A percentile compares a stretch with the other conserved stretches of the same genome.
Evolutionary conservation across 2,888 invertebrate species (phyloP).

Genomic region (Rhagonycha lutea): DNA sequence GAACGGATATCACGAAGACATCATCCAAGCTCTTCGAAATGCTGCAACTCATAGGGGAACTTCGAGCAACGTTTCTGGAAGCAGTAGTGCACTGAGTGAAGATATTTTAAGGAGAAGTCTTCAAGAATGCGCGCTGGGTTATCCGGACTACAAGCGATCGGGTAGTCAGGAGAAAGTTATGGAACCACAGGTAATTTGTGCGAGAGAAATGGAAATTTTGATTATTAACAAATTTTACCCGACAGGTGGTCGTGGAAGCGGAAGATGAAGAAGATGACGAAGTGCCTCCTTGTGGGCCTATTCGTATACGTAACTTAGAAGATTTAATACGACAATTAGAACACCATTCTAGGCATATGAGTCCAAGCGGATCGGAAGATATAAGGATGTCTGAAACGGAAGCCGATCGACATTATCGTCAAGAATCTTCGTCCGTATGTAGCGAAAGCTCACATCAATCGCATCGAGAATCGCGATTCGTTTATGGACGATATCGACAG

Average conservation of each 20-base stretch:
- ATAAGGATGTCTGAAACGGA: slow-evolving; percentile 88
- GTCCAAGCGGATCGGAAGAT: slow-evolving; percentile 89
- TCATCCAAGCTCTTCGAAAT: slow-evolving; percentile 85
- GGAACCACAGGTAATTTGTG: slow-evolving; percentile 62
- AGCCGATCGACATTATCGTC: slow-evolving; percentile 78
- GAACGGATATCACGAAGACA: slow-evolving; percentile 91
- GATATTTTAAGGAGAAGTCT: slow-evolving; percentile 71
- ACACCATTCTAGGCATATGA: slow-evolving; percentile 87
- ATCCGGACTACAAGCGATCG: slow-evolving; percentile 66
- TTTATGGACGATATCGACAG: slow-evolving; percentile 67
- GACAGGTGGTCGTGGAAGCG: slow-evolving; percentile 54
- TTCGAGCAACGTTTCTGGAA: slow-evolving; percentile 64
- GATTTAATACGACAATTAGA: slow-evolving; percentile 88
- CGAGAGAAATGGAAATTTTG: not conserved
- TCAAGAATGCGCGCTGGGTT: slow-evolving; percentile 64
- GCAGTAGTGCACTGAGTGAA: slow-evolving; percentile 68
- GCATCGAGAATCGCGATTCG: slow-evolving; percentile 76
- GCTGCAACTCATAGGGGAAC: slow-evolving; percentile 69
- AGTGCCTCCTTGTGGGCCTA: slow-evolving; percentile 78
- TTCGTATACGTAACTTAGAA: slow-evolving; percentile 88
- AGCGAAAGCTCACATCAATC: slow-evolving; percentile 79
- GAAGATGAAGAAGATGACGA: slow-evolving; percentile 74
- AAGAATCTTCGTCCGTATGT: slow-evolving; percentile 72
- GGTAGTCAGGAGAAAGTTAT: slow-evolving; percentile 74
- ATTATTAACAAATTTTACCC: not conserved